Base-by-base conservation (phyloP, 2,797 vertebrate genomes). In the Pipistrellus pipistrellus region DNA sequence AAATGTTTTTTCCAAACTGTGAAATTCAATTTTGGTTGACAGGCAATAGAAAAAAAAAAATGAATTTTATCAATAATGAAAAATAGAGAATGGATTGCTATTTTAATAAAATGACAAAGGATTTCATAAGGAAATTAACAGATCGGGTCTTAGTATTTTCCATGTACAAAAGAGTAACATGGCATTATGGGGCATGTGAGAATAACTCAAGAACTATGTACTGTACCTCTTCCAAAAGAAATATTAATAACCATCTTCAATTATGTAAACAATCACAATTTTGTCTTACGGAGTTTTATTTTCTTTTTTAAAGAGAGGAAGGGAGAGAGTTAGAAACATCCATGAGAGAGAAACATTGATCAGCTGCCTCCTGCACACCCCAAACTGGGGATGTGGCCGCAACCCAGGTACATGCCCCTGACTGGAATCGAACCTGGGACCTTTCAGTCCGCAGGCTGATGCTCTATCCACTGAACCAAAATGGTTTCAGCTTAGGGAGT, bases 41-140 rank as follows among this genome's bases (percentile, higher is more conserved):
- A 80, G n/a, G 30, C 7, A 94, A 18, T 38, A 69, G 57, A 57
- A 71, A 75, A 69, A 69, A 69, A 83, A 84, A 72, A 68, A 91
- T 23, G 38, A 86, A 94, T 68, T 72, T 77, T 92, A 84, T 83
- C 4, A 59, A 78, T 62, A 59, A 76, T 85, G 59, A 93, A 95
- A 73, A 75, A 78, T 23, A 82, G 17, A 86, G 23, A 75, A 23
- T 21, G 32, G 41, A 38, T 32, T 78, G 44, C 4, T 78, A 76
- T 68, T 82, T 44, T 88, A 46, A 35, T 53, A 68, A 82, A 93
- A 89, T 53, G 44, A 76, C 35, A 91, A 57, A 81, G 20, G 21
- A 21, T 27, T 78, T 95, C 32, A 38, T 51, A 69, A 11, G 18
- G 55, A 94, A 91, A 91, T 44, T 23, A 77, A 73, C 14, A 86